These are phyloP conservation scores for Apotomis capreana DNA, from an alignment of 2,888 invertebrate species.

Conservation along the genomic window DNA sequence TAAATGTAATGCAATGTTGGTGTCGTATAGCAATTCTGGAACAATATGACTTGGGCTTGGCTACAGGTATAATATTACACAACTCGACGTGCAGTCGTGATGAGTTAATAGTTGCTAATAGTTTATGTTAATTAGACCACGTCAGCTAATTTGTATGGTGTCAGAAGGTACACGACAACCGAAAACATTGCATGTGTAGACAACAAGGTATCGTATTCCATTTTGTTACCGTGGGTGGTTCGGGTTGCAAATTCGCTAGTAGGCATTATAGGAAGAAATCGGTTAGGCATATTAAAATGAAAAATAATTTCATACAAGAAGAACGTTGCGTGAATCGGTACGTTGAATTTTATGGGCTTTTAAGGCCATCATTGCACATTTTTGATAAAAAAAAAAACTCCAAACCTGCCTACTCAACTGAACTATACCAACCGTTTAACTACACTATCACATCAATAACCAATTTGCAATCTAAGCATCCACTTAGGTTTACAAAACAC, in stretches of 20 bases:
- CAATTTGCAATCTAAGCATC: too few relatives aligned
- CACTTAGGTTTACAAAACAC: too few relatives aligned
- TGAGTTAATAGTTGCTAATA: constrained; percentile 29
- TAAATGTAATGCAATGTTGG: background rate
- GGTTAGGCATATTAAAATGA: background rate
- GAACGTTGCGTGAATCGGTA: background rate
- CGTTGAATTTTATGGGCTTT: too few relatives aligned
- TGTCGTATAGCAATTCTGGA: background rate
- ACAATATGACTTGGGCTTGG: constrained; percentile 17
- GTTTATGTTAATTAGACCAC: constrained; percentile 37
- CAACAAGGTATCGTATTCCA: constrained; percentile 19
- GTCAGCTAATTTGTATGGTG: constrained; percentile 39
- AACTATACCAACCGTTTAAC: too few relatives aligned
- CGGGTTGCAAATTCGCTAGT: background rate
- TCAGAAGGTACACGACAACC: constrained; percentile 29
- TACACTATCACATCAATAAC: too few relatives aligned
- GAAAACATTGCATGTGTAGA: constrained; percentile 24
- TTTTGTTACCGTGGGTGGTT: constrained; percentile 18
- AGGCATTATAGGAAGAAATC: background rate
- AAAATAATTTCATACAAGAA: background rate
- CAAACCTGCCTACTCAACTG: too few relatives aligned
- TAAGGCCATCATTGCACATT: too few relatives aligned
- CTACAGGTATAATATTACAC: constrained; percentile 11
- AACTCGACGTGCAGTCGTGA: constrained; percentile 23
- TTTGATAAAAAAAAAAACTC: too few relatives aligned